A percentile compares a stretch with the other conserved stretches of the same genome.
Evolutionary conservation across 2,113 vertebrate genomes (phyloP).

Genomic region (Poeciliopsis occidentalis): DNA sequence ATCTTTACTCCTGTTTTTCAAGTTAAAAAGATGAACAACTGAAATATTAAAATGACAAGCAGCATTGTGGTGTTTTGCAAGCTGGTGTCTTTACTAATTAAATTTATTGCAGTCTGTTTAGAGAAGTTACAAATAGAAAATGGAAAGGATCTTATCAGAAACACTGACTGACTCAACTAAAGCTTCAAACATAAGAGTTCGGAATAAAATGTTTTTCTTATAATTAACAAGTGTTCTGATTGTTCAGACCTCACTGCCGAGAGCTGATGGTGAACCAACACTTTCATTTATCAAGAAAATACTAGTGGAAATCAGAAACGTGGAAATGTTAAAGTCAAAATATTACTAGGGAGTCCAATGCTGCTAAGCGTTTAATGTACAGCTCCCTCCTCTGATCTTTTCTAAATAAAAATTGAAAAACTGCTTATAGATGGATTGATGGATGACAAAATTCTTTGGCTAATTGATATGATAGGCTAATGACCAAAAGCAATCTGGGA

Average conservation of each 20-base stretch:
- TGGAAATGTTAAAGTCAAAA: neutral
- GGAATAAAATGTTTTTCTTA: too few relatives aligned
- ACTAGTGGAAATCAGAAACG: neutral
- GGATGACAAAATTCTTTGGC: too few relatives aligned
- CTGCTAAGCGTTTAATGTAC: too few relatives aligned
- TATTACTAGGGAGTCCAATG: neutral
- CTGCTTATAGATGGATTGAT: too few relatives aligned
- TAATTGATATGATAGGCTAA: too few relatives aligned
- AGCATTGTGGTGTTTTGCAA: neutral
- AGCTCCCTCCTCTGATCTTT: too few relatives aligned
- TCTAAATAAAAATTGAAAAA: too few relatives aligned
- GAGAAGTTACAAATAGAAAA: neutral
- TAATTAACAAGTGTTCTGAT: neutral
- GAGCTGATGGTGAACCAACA: too few relatives aligned
- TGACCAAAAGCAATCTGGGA: too few relatives aligned
- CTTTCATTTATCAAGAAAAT: neutral
- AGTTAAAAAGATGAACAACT: neutral
- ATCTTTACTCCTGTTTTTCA: neutral
- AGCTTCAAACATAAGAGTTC: too few relatives aligned
- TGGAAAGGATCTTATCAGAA: neutral
- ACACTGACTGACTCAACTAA: neutral
- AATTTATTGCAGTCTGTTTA: neutral
- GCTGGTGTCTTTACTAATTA: neutral
- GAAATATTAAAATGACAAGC: neutral
- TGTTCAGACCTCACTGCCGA: neutral